Evolutionary conservation across 2,888 invertebrate species (phyloP).

Genomic region (Brachyopa scutellaris): DNA sequence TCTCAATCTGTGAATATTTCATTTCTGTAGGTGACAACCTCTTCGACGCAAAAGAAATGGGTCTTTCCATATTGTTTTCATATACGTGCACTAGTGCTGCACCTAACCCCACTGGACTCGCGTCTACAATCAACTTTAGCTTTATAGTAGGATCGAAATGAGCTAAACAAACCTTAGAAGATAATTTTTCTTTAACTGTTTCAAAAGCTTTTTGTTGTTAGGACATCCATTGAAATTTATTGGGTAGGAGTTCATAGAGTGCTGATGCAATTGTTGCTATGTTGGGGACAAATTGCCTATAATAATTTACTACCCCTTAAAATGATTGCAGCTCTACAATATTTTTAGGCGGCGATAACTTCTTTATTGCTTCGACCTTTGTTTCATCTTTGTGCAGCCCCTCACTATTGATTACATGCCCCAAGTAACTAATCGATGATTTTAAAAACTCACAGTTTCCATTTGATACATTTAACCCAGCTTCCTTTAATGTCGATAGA

Average conservation of each 20-base stretch:
- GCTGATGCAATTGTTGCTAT: too few species aligned
- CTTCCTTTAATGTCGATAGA: conserved; percentile 48
- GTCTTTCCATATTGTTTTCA: too few species aligned
- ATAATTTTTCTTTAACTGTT: too few species aligned
- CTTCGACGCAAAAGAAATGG: too few species aligned
- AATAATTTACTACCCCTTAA: conserved; percentile 78
- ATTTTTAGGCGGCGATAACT: conserved; percentile 12
- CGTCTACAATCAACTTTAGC: too few species aligned
- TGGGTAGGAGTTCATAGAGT: too few species aligned
- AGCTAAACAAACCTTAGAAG: too few species aligned
- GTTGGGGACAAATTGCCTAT: conserved; percentile 77
- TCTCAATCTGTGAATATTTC: conserved; percentile 63
- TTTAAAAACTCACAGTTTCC: conserved; percentile 26
- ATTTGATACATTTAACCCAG: conserved; percentile 73
- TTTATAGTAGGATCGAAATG: too few species aligned
- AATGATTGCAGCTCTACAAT: conserved; percentile 72
- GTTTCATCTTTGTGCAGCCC: conserved; percentile 19
- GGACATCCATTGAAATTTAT: too few species aligned
- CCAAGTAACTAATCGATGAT: conserved; percentile 73
- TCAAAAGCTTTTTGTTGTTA: too few species aligned
- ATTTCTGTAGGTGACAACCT: conserved; percentile 74
- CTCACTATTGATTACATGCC: conserved; percentile 35
- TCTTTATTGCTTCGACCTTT: conserved; percentile 8
- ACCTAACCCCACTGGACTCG: too few species aligned
- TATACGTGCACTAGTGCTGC: too few species aligned